A percentile compares a stretch with the other conserved stretches of the same genome.
Evolutionary conservation across 1,140 invertebrate genomes (phyloP).

Genomic region (Palaemon carinicauda): DNA sequence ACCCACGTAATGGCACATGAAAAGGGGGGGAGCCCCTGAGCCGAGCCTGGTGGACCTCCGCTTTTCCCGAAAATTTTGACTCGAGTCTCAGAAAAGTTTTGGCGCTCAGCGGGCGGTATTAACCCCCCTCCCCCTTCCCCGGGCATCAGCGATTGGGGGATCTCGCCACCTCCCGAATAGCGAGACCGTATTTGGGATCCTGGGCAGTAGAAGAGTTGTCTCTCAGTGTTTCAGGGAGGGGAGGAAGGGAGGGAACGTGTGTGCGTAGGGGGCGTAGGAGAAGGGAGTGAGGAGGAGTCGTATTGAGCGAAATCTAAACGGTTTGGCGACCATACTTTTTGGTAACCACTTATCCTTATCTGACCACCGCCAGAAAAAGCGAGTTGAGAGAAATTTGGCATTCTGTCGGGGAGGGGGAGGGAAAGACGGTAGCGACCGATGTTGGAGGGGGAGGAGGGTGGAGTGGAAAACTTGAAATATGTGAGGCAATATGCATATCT

Average conservation of each 20-base stretch:
- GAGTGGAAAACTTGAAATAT: constrained; percentile 47
- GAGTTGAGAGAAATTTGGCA: constrained; percentile 39
- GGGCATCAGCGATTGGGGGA: no score
- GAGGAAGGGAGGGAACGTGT: background rate
- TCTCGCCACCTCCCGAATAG: background rate
- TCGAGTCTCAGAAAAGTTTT: background rate
- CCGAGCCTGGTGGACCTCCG: background rate
- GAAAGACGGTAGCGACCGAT: background rate
- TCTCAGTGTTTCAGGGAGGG: background rate
- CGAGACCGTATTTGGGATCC: no score
- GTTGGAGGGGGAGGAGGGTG: background rate
- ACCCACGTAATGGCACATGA: constrained; percentile 37
- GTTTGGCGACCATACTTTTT: constrained; percentile 7
- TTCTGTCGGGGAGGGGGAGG: background rate
- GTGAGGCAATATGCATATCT: constrained; percentile 56
- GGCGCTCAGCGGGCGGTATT: background rate
- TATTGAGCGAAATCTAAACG: background rate
- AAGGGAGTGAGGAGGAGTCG: background rate
- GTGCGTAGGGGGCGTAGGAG: background rate
- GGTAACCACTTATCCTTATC: constrained; percentile 57
- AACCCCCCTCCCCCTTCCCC: background rate
- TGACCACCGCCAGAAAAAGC: constrained; percentile 52
- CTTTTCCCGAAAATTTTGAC: constrained; percentile 22
- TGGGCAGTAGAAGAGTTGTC: no score
- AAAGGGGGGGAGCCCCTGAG: background rate